Base-by-base conservation (phyloP, 2,113 vertebrate species). In the Ptyas mucosa region DNA sequence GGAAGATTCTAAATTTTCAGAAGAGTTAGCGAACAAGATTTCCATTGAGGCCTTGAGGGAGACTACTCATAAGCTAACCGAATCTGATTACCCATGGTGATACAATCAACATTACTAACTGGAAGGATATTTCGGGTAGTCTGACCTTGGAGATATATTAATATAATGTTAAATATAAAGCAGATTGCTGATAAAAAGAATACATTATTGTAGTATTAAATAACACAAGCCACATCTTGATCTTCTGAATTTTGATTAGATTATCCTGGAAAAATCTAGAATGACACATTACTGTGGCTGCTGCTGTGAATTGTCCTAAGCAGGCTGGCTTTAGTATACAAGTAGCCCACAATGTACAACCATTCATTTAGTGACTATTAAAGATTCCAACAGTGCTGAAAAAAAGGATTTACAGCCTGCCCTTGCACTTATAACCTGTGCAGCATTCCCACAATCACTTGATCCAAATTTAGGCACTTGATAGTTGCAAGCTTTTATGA, bases 71-170 rank as follows among this genome's bases (percentile, higher is more conserved):
- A 90, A 90, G 21, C 55, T 53, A n/a, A 89, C 20, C 34, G 43
- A 90, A 93, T 90, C 93, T 81, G 87, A 21, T 88, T 95, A 92
- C 75, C 92, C 87, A 75, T 94, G 93, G 91, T 54, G 26, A 85
- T 94, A n/a, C 58, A 94, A 64, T 94, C 86, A 91, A 87, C 94
- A 85, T 89, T 94, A 43, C 86, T 49, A 85, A 0, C 0, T 91
- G 88, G 69, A 94, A 92, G 69, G 89, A 89, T 95, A 87, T 57
- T 75, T 92, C 93, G 55, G 87, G 93, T 93, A 90, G 92, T 94
- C 91, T 94, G 85, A 92, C 86, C 92, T 92, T 94, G 88, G 26
- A 29, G 55, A 55, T 64, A 55, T 93, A 93, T 86, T 95, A 93
- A 57, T 95, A 81, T 93, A 52, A 89, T 49, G 12, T 90, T 61